A percentile compares a stretch with the other conserved stretches of the same genome.
Evolutionary conservation across 2,113 vertebrate genomes (phyloP).

Genomic region (Raja brachyura): DNA sequence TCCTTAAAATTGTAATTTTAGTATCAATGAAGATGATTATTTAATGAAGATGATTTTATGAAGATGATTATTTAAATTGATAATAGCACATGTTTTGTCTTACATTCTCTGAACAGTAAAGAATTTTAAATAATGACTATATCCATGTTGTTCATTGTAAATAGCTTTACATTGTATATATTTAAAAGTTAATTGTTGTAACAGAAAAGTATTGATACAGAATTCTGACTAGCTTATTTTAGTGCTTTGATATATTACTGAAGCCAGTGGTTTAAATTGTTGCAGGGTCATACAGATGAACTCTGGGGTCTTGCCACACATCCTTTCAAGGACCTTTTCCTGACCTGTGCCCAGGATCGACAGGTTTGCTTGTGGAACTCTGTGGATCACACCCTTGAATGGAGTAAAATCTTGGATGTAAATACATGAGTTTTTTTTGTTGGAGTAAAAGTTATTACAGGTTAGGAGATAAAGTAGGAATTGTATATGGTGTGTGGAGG

Average conservation of each 20-base stretch:
- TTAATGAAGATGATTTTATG: no score
- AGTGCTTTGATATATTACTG: not conserved
- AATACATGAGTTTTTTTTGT: slow-evolving; percentile 42
- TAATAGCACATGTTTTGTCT: not conserved
- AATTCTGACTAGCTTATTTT: not conserved
- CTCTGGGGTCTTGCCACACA: slow-evolving; percentile 93
- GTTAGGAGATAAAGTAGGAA: not conserved
- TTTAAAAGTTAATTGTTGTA: not conserved
- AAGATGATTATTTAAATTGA: not conserved
- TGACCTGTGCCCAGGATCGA: slow-evolving; percentile 91
- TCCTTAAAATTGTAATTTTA: not conserved
- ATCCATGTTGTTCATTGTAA: not conserved
- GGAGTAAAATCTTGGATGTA: slow-evolving; percentile 86
- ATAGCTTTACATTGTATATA: not conserved
- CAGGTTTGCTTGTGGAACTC: slow-evolving; percentile 92
- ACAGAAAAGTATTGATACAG: not conserved
- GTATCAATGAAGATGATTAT: not conserved
- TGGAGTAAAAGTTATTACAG: not conserved
- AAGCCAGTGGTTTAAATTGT: not conserved
- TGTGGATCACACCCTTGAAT: slow-evolving; percentile 77
- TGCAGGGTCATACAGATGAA: slow-evolving; percentile 92
- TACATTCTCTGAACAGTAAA: not conserved
- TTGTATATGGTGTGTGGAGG: not conserved
- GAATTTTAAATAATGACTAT: not conserved
- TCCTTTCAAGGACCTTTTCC: slow-evolving; percentile 81